phyloP scores from a whole-genome alignment of 2,888 invertebrate species.

The Hirtodrosophila duncani region DNA sequence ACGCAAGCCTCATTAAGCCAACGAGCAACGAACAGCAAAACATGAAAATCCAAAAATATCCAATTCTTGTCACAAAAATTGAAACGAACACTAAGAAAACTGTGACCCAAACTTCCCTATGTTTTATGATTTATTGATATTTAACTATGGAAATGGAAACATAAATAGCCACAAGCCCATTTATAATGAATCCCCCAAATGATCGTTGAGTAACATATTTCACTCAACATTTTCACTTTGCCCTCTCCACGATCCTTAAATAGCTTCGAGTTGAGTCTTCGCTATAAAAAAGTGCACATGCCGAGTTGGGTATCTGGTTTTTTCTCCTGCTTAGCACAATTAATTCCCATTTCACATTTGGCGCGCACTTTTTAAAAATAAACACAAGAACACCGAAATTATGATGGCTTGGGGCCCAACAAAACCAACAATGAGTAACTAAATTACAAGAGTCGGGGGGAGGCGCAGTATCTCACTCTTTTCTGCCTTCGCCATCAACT shows the following conservation, averaged over 20 bases:
- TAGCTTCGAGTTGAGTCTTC: no score
- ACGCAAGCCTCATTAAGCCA: conserved; percentile 51
- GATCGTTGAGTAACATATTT: conserved; percentile 28
- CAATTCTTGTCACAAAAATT: conserved; percentile 31
- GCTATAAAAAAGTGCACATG: no score
- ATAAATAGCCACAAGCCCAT: conserved; percentile 19
- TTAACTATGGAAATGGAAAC: conserved; percentile 46
- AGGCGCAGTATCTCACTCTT: not conserved
- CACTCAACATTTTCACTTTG: conserved; percentile 15
- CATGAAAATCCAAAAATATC: conserved; percentile 28
- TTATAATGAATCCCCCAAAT: conserved; percentile 5
- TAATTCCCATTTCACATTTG: conserved; percentile 54
- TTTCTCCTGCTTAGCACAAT: conserved; percentile 38
- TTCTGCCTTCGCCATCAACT: conserved; percentile 3
- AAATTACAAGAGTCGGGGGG: conserved; percentile 31
- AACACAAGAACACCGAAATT: conserved; percentile 24
- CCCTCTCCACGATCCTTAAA: conserved; percentile 36
- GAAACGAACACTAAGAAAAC: no score
- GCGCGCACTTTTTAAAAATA: conserved; percentile 42
- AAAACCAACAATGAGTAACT: conserved; percentile 44
- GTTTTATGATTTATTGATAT: conserved; percentile 65
- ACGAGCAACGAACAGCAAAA: conserved; percentile 6
- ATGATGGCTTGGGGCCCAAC: conserved; percentile 23
- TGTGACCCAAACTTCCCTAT: no score
- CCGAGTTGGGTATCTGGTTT: not conserved